Base-by-base conservation (phyloP, 53 echinoderm and acorn worm species). In the Holothuria leucospilota region DNA sequence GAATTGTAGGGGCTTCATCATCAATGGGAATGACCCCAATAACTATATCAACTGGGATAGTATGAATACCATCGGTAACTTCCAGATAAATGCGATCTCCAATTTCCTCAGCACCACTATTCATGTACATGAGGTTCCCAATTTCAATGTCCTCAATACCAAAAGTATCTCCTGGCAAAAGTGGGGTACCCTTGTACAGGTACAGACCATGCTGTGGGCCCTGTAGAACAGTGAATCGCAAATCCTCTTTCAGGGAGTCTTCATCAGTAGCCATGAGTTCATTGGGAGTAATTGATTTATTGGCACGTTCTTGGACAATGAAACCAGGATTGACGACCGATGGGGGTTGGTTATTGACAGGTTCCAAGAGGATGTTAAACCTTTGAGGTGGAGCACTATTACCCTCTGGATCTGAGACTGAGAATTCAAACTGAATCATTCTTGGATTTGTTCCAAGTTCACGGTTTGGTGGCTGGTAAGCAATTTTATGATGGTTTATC, bases 271-370 rank as follows among this genome's bases (percentile, higher is more conserved):
- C 99, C 92, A 93, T 92, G 21, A 99, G 92, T 77, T 94, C 93
- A 59, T 79, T 90, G 18, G 78, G 90, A 75, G 89, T 88, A 20
- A 99, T 86, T 2, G 87, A 46, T 11, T 90, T 70, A 24, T 84
- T 72, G 21, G 88, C 92, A 24, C 95, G 84, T 65, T 99, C 95
- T 59, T 86, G 88, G 40, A 99, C 94, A 30, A 85, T 71, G 65
- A 95, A 75, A 53, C 99, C 99, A 8, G 99, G 92, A 78, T 99
- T 99, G 81, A 95, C 95, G 39, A 99, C 91, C 26, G 81, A 59
- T 82, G 99, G 99, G 24, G 99, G 99, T 60, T 92, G 87, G 88
- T 99, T 99, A 87, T 99, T 90, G 20, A 99, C 99, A 78, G 99
- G 99, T 68, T 88, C 81, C 41, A 99, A 89, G 49, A 94, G 81